Conservation (phyloP, 2,113 vertebrate species). For the Zingel zingel region DNA sequence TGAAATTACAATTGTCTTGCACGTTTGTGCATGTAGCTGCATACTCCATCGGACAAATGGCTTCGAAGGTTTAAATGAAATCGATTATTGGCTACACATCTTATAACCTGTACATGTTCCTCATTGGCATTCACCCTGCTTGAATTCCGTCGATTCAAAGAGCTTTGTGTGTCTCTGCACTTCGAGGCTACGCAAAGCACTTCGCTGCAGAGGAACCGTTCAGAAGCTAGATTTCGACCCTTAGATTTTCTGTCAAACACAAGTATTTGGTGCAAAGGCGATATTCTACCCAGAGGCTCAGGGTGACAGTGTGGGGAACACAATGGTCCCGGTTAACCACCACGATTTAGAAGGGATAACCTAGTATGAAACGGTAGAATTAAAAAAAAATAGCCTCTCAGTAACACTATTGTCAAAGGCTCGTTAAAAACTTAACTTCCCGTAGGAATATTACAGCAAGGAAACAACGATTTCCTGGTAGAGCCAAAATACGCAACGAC, state of each 20-base stretch:
- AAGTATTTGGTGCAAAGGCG: constrained; percentile 57
- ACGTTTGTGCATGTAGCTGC: background rate
- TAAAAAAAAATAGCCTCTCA: background rate
- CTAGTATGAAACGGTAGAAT: constrained; percentile 15
- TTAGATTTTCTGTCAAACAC: constrained; percentile 62
- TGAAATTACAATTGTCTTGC: background rate
- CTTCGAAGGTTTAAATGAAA: constrained; percentile 1
- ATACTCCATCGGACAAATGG: background rate
- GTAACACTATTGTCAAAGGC: constrained; percentile 9
- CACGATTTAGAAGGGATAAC: constrained; percentile 38
- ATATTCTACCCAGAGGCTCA: constrained; percentile 45
- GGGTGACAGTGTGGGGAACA: constrained; percentile 60
- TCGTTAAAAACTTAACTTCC: constrained; percentile 47
- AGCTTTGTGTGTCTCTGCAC: constrained; percentile 20
- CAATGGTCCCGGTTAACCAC: constrained; percentile 50
- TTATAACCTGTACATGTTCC: background rate
- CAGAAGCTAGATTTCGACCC: constrained; percentile 42
- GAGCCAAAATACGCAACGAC: constrained; percentile 1
- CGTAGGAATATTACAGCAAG: background rate
- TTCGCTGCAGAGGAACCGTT: constrained; percentile 35
- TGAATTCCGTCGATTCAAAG: constrained; percentile 23
- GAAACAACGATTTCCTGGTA: constrained; percentile 9
- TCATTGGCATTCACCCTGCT: constrained; percentile 17
- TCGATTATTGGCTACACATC: background rate
- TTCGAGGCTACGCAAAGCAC: constrained; percentile 23